Conservation (phyloP, 2,888 invertebrate species). For the Dioctria rufipes region DNA sequence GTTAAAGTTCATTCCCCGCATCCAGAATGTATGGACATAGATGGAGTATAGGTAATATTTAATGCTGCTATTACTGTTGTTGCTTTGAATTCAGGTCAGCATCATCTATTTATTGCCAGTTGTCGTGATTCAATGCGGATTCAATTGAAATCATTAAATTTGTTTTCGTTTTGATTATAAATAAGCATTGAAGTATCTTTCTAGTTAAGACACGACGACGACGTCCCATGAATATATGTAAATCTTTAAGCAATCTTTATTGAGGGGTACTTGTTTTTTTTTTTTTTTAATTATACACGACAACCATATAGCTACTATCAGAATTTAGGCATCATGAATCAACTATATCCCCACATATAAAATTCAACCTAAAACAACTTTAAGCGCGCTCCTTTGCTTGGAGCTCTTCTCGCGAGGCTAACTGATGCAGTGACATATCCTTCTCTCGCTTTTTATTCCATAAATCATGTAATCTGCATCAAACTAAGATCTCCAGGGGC, state of each 20-base stretch:
- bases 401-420: not conserved
- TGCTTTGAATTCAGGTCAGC: conserved; percentile 45
- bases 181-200: too few species aligned
- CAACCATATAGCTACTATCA: conserved; percentile 3
- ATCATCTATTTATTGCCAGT: conserved; percentile 41
- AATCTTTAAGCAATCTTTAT: conserved; percentile 27
- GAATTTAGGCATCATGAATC: not conserved
- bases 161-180: not conserved
- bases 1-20: conserved; percentile 31
- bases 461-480: conserved; percentile 72
- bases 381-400: not conserved
- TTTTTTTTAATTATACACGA: not conserved
- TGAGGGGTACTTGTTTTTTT: not conserved
- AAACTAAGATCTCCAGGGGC: conserved; percentile 70
- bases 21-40: not conserved
- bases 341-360: not conserved
- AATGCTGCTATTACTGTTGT: too few species aligned
- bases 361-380: too few species aligned
- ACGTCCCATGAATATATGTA: conserved; percentile 23
- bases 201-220: conserved; percentile 2
- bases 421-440: conserved; percentile 40
- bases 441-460: conserved; percentile 62
- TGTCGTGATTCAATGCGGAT: conserved; percentile 35
- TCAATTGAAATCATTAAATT: conserved; percentile 41
- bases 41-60: too few species aligned